A percentile compares a stretch with the other conserved stretches of the same genome.
phyloP scores from a whole-genome alignment of 2,113 vertebrate genomes.

The Prionailurus viverrinus region DNA sequence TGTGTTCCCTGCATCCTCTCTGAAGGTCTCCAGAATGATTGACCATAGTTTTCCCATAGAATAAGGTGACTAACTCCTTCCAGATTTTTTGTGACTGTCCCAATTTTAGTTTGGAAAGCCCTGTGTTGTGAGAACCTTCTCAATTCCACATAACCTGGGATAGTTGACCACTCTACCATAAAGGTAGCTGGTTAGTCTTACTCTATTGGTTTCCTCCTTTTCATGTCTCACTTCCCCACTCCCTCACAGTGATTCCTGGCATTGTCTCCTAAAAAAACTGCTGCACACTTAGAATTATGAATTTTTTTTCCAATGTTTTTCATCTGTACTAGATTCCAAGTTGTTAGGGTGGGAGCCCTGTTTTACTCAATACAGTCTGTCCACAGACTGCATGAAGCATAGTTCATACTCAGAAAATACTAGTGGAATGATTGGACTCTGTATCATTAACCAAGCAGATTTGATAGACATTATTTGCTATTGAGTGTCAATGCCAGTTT shows the following conservation, averaged over 20 bases:
- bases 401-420: neutral
- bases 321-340: neutral
- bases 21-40: neutral
- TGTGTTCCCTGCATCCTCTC: neutral
- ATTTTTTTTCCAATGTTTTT: neutral
- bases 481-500: neutral
- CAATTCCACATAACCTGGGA: neutral
- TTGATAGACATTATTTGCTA: neutral
- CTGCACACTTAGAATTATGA: neutral
- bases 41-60: neutral
- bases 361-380: neutral
- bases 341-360: neutral
- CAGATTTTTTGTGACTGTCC: neutral
- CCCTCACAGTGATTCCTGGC: neutral
- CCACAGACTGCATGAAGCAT: neutral
- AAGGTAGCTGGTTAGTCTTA: neutral
- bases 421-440: neutral
- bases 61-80: neutral
- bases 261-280: neutral
- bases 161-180: neutral
- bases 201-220: neutral
- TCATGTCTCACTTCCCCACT: neutral
- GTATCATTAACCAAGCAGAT: neutral
- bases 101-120: neutral
- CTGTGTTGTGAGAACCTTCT: neutral